phyloP scores from a whole-genome alignment of 1,140 invertebrate genomes.

The Gonatopus flavifemur region DNA sequence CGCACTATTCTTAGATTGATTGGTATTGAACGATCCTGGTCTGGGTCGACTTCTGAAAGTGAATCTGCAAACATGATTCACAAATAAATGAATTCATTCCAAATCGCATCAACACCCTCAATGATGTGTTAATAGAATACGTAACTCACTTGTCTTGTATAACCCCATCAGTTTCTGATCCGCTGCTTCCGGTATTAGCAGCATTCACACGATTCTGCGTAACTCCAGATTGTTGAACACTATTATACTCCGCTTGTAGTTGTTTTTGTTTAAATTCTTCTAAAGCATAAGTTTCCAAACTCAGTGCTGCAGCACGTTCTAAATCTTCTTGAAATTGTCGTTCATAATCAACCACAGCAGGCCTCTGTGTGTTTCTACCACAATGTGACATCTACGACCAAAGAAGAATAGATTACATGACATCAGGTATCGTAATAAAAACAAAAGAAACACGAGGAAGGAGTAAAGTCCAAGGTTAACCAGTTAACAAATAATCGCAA shows the following conservation, averaged over 20 bases:
- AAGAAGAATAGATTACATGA: too few species aligned
- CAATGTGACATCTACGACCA: conserved; percentile 56
- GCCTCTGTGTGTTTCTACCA: conserved; percentile 43
- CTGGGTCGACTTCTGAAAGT: conserved; percentile 57
- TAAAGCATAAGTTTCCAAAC: conserved; percentile 79
- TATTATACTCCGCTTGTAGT: conserved; percentile 45
- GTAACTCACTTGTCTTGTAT: conserved; percentile 36
- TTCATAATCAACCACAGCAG: conserved; percentile 67
- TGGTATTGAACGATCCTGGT: conserved; percentile 57
- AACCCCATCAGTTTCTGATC: conserved; percentile 34
- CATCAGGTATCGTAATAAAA: too few species aligned
- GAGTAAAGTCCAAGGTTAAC: too few species aligned
- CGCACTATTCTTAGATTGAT: conserved; percentile 47
- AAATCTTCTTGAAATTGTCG: conserved; percentile 81
- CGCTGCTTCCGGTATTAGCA: conserved; percentile 28
- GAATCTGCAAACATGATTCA: too few species aligned
- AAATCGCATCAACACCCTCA: too few species aligned
- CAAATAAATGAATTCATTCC: conserved; percentile 12
- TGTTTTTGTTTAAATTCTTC: conserved; percentile 76
- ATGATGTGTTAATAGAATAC: too few species aligned
- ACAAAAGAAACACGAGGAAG: too few species aligned
- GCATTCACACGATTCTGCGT: conserved; percentile 32
- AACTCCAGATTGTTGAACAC: conserved; percentile 25
- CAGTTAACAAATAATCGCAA: too few species aligned
- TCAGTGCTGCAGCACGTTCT: conserved; percentile 81